Conservation (phyloP, 2,113 vertebrate genomes). For the Plestiodon gilberti region DNA sequence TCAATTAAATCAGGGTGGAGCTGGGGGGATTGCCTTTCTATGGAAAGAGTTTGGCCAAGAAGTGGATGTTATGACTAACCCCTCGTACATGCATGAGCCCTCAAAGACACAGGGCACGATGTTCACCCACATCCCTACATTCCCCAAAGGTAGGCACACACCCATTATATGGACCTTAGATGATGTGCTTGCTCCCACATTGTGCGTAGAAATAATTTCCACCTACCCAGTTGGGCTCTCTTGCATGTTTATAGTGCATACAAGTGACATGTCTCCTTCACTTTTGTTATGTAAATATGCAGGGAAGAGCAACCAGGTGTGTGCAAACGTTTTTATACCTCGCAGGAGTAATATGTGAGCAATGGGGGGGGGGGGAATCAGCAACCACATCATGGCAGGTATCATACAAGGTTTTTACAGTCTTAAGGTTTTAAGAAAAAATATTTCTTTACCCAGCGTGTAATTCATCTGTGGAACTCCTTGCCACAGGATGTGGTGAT, state of each 20-base stretch:
- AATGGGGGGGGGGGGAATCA: neutral
- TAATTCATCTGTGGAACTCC: too few species aligned
- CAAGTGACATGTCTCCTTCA: neutral
- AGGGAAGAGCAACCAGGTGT: neutral
- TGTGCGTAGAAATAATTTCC: neutral
- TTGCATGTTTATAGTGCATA: neutral
- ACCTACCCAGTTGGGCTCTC: neutral
- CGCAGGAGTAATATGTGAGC: neutral
- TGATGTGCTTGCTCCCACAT: neutral
- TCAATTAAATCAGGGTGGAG: neutral
- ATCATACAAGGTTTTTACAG: too few species aligned
- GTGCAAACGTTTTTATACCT: neutral
- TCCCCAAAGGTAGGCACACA: neutral
- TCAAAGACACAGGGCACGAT: neutral
- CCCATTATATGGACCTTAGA: neutral
- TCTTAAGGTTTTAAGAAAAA: too few species aligned
- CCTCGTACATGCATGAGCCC: neutral
- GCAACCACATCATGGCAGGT: neutral
- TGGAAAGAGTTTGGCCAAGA: neutral
- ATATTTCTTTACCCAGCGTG: too few species aligned
- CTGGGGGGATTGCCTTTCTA: neutral
- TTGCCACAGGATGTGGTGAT: too few species aligned
- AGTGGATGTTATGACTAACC: neutral
- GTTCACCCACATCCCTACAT: too few species aligned
- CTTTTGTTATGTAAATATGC: neutral